Evolutionary conservation across 53 echinoderm and acorn worm species (phyloP).

Genomic region (Holothuria leucospilota): DNA sequence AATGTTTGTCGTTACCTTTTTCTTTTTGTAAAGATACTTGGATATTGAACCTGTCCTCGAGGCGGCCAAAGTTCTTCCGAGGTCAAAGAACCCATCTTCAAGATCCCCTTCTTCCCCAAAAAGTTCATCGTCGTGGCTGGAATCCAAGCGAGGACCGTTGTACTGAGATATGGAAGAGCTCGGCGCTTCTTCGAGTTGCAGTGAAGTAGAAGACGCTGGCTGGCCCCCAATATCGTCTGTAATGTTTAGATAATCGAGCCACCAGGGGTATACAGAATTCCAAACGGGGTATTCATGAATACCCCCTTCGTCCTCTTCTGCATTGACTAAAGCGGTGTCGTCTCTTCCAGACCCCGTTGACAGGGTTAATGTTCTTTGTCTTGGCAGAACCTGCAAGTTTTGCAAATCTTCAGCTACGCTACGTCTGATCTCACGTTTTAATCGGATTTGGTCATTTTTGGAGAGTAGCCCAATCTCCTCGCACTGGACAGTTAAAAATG

Average conservation of each 20-base stretch:
- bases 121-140: neutral
- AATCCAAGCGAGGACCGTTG: too few species aligned
- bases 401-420: neutral
- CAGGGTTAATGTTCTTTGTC: neutral
- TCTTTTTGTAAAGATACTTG: neutral
- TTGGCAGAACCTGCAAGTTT: neutral
- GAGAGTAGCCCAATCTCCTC: too few species aligned
- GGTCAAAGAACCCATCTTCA: neutral
- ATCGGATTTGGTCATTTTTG: too few species aligned
- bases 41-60: constrained; percentile 14
- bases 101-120: neutral
- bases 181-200: neutral
- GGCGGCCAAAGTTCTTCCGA: constrained; percentile 29
- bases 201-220: neutral
- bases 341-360: too few species aligned
- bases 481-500: too few species aligned
- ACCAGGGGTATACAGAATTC: constrained; percentile 17
- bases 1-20: neutral
- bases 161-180: neutral
- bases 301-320: neutral
- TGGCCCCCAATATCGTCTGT: neutral
- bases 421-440: too few species aligned
- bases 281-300: constrained; percentile 14
- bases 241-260: constrained; percentile 22
- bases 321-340: too few species aligned